Base-by-base conservation (phyloP, 2,797 vertebrate species). In the Tragopan temminckii region DNA sequence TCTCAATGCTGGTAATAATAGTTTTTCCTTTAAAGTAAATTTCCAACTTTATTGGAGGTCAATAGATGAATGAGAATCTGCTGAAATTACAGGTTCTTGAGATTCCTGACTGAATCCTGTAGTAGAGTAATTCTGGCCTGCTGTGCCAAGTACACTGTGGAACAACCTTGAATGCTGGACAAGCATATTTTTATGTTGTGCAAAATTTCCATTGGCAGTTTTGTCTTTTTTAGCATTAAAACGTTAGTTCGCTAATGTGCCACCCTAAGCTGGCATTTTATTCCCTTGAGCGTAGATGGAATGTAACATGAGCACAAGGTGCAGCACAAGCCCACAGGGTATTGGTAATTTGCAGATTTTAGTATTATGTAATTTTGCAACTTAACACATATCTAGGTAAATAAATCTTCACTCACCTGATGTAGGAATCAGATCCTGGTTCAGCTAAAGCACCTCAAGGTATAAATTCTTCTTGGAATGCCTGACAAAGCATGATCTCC, bases 391-490 rank as follows among this genome's bases (percentile, higher is more conserved):
- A 57, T 71, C 80, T 13, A 50, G 43, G 8, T 50, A 83, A 89
- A 62, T 59, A 48, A 80, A 62, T 66, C 8, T 64, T 38, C 53
- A 42, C 7, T 62, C 8, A 19, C 4, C 64, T 63, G 7, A 27
- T 20, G 31, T 61, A 75, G 13, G 35, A 43, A 43, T 36, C 19
- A 25, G 7, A 24, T 71, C 14, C 19, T 1, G 2, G 29, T 75
- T 48, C 33, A 68, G 14, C 31, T 78, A 33, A 79, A 69, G 43
- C 3, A 35, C 43, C 13, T 15, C 16, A 84, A 40, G 6, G n/a
- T 92, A 80, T 93, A 79, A 95, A 88, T 92, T 91, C n/a, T 93
- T 93, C 58, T 76, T 82, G 62, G 75, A 89, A 93, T 71, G 52
- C 59, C 78, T 91, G 70, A 93, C 59, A 78, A 81, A 85, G 93